Conservation (phyloP, 2,888 invertebrate species). For the Steinernema scapterisci region DNA sequence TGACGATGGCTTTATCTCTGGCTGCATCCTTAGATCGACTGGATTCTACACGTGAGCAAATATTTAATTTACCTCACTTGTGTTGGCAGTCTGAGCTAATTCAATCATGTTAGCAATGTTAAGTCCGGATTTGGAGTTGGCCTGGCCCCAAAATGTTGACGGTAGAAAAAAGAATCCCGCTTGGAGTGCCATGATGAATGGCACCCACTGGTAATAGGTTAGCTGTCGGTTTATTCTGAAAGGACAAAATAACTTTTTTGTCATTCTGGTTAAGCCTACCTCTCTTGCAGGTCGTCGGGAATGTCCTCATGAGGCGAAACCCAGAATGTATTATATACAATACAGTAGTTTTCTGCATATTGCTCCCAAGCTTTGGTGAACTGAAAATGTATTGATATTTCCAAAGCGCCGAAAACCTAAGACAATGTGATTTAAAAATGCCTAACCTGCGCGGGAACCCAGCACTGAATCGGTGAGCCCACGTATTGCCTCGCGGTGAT, state of each 20-base stretch:
- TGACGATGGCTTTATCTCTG: conserved; percentile 49
- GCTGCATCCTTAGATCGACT: conserved; percentile 47
- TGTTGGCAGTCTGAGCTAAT: conserved; percentile 56
- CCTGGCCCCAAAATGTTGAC: conserved; percentile 45
- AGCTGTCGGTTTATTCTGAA: conserved; percentile 59
- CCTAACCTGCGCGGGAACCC: conserved; percentile 63
- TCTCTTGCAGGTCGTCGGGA: conserved; percentile 50
- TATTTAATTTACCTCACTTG: conserved; percentile 48
- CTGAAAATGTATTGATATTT: conserved; percentile 43
- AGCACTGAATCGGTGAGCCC: conserved; percentile 65
- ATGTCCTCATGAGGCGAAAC: conserved; percentile 60
- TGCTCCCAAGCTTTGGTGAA: conserved; percentile 64
- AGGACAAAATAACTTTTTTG: too few relatives aligned
- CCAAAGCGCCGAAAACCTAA: too few relatives aligned
- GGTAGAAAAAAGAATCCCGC: conserved; percentile 62
- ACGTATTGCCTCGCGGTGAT: conserved; percentile 63
- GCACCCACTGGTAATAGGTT: conserved; percentile 65
- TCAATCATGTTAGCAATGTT: conserved; percentile 60
- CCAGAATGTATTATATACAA: conserved; percentile 66
- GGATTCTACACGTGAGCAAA: neutral
- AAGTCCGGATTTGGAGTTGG: conserved; percentile 53
- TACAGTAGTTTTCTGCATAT: conserved; percentile 66
- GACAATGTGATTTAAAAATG: too few relatives aligned
- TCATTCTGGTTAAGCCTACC: conserved; percentile 39
- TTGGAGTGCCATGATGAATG: conserved; percentile 64